phyloP scores from a whole-genome alignment of 2,888 invertebrate genomes.

The Chloroclystis v-ata region DNA sequence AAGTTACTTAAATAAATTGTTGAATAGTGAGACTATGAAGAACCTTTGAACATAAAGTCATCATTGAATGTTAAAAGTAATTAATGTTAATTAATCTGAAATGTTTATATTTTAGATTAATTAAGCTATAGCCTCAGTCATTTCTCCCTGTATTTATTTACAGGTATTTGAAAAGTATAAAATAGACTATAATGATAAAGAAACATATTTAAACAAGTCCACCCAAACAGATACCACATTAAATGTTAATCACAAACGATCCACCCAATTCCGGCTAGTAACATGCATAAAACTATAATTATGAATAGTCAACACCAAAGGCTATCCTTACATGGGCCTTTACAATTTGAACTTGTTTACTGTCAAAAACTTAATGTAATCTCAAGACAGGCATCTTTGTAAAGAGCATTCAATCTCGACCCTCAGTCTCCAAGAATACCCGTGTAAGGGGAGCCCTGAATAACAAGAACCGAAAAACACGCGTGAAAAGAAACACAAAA shows the following conservation, averaged over 20 bases:
- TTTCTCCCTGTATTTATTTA: too few relatives aligned
- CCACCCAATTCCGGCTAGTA: conserved; percentile 26
- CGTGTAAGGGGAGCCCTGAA: conserved; percentile 64
- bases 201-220: not conserved
- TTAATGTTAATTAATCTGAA: too few relatives aligned
- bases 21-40: too few relatives aligned
- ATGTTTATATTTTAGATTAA: too few relatives aligned
- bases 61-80: too few relatives aligned
- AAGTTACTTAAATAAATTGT: too few relatives aligned
- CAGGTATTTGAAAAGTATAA: too few relatives aligned
- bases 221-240: not conserved
- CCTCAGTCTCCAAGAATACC: conserved; percentile 54
- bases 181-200: not conserved
- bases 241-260: not conserved
- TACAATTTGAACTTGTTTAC: conserved; percentile 59
- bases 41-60: too few relatives aligned
- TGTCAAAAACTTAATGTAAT: conserved; percentile 61
- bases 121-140: too few relatives aligned
- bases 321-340: conserved; percentile 48
- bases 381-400: conserved; percentile 60
- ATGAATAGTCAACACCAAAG: conserved; percentile 40
- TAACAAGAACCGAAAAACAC: conserved; percentile 65
- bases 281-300: conserved; percentile 28
- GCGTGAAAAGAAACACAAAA: conserved; percentile 65
- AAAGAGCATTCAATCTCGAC: conserved; percentile 58